These are phyloP conservation scores for Coenonympha glycerion DNA, from an alignment of 2,888 invertebrate species.

Conservation along the genomic window DNA sequence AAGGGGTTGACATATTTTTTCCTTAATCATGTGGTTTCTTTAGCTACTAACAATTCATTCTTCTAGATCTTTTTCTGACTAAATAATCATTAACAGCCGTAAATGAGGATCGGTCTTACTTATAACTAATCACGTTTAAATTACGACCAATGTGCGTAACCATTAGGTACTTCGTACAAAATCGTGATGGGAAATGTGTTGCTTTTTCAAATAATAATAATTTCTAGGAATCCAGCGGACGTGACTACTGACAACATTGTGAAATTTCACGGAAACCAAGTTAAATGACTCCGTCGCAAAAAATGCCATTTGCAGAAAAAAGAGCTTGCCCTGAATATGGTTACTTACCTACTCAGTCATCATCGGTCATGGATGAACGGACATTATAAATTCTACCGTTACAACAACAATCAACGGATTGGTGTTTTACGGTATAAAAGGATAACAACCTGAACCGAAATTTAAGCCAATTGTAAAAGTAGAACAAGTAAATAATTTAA, in stretches of 20 bases:
- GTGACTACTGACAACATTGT: constrained; percentile 16
- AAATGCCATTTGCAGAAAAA: neutral
- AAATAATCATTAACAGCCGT: too few species aligned
- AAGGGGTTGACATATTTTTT: too few species aligned
- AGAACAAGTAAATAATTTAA: neutral
- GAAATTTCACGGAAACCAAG: constrained; percentile 12
- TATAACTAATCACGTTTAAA: too few species aligned
- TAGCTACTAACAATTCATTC: too few species aligned
- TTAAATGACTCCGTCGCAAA: constrained; percentile 4
- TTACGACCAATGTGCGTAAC: too few species aligned
- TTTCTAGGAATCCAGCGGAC: constrained; percentile 14
- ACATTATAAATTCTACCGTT: constrained; percentile 8
- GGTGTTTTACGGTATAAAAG: neutral
- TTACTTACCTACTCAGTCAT: neutral
- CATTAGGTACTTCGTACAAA: too few species aligned
- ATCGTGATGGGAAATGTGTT: neutral
- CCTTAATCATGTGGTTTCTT: too few species aligned
- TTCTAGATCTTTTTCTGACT: too few species aligned
- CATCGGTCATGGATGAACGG: constrained; percentile 6
- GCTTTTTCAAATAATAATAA: constrained; percentile 2
- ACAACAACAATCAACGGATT: neutral
- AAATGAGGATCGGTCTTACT: too few species aligned
- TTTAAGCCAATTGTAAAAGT: neutral
- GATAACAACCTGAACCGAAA: neutral
- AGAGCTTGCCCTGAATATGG: neutral